Conservation (phyloP, 2,888 invertebrate species). For the Ecliptopera silaceata region DNA sequence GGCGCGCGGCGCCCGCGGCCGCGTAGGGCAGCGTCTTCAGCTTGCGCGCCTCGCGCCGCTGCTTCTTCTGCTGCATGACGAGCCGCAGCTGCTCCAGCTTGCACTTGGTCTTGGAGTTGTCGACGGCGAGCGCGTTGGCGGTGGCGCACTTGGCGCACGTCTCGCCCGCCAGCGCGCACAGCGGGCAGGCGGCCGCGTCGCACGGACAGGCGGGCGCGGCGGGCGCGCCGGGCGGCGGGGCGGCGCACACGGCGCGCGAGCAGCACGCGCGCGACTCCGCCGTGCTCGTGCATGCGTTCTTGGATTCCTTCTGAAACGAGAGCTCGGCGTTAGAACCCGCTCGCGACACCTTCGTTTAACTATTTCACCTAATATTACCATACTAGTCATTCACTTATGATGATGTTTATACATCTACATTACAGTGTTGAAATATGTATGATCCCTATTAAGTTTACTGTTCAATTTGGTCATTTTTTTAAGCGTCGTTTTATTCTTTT, state of each 20-base stretch:
- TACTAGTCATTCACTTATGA: too few species aligned
- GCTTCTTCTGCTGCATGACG: conserved; percentile 95
- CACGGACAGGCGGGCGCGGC: conserved; percentile 81
- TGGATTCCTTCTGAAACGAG: conserved; percentile 66
- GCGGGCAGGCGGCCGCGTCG: conserved; percentile 47
- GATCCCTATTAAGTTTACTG: too few species aligned
- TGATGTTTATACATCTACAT: too few species aligned
- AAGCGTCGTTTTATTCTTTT: conserved; percentile 19
- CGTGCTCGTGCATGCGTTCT: conserved; percentile 57
- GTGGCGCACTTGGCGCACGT: conserved; percentile 75
- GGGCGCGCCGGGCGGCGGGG: conserved; percentile 67
- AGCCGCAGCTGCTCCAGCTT: conserved; percentile 94
- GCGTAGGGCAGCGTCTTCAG: conserved; percentile 86
- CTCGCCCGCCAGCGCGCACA: conserved; percentile 48
- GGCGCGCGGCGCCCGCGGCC: conserved; percentile 90
- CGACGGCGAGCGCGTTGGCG: conserved; percentile 83
- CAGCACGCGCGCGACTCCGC: conserved; percentile 47
- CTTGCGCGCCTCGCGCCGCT: conserved; percentile 90
- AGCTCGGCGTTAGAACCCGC: not conserved
- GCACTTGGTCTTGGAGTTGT: conserved; percentile 91
- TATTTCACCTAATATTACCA: conserved; percentile 22
- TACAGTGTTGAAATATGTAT: too few species aligned
- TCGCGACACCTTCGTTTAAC: not conserved
- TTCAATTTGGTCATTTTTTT: too few species aligned
- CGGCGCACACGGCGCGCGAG: conserved; percentile 47